Conservation (phyloP, 2,888 invertebrate genomes). For the Embidobia sp. region DNA sequence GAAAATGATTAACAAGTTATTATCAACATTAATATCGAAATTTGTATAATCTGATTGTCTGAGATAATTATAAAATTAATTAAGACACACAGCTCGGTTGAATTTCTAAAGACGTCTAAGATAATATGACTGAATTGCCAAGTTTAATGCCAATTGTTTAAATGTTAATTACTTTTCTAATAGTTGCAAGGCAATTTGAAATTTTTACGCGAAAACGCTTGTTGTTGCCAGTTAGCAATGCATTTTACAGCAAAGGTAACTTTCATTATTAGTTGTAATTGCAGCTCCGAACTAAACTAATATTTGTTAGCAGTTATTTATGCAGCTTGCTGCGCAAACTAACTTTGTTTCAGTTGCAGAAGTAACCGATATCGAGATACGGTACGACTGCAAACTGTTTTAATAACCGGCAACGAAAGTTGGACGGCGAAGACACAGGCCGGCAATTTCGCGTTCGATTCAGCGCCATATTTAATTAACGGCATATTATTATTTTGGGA, state of each 20-base stretch:
- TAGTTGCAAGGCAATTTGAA: conserved; percentile 7
- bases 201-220: conserved; percentile 10
- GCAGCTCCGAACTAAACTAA: conserved; percentile 26
- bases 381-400: conserved; percentile 11
- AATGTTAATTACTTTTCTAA: conserved; percentile 26
- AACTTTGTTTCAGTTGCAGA: conserved; percentile 17
- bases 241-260: conserved; percentile 23
- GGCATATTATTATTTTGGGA: conserved; percentile 16
- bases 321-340: conserved; percentile 20
- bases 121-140: conserved; percentile 1
- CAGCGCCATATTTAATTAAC: conserved; percentile 20
- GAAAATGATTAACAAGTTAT: too few relatives aligned
- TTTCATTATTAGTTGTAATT: conserved; percentile 37
- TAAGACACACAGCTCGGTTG: too few relatives aligned
- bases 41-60: too few relatives aligned
- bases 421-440: background rate
- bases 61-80: too few relatives aligned
- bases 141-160: conserved; percentile 12
- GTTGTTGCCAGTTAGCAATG: conserved; percentile 15
- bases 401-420: conserved; percentile 28
- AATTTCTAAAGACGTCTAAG: conserved; percentile 1
- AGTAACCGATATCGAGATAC: conserved; percentile 27
- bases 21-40: too few relatives aligned
- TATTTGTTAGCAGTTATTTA: conserved; percentile 38
- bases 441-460: conserved; percentile 17